These are phyloP conservation scores for Pyrocephalus nanus DNA, from an alignment of 2,797 vertebrate genomes.

Conservation along the genomic window DNA sequence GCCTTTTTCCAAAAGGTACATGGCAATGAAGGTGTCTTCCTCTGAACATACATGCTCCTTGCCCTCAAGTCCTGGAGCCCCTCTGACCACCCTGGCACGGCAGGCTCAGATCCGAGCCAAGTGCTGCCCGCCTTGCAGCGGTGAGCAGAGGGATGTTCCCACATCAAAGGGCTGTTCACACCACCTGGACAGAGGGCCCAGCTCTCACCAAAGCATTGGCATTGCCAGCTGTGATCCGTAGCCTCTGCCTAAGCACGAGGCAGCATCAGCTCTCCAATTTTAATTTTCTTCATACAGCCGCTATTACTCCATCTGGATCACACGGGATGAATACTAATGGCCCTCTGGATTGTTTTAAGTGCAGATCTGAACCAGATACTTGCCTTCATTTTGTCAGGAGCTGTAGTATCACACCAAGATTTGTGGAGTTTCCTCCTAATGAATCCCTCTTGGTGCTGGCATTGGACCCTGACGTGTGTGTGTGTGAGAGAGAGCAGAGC, in stretches of 20 bases:
- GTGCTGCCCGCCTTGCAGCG: fast-evolving
- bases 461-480: not conserved
- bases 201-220: fast-evolving
- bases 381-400: conserved; percentile 78
- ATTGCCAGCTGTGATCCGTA: not conserved
- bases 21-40: too few relatives aligned
- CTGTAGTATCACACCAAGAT: conserved; percentile 69
- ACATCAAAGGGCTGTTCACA: not conserved
- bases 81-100: fast-evolving
- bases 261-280: conserved; percentile 36
- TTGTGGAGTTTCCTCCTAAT: conserved; percentile 62
- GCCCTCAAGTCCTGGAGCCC: fast-evolving
- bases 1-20: not conserved
- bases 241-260: not conserved
- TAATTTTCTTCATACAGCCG: conserved; percentile 74
- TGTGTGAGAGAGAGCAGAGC: not conserved
- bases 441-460: conserved; percentile 24
- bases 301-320: conserved; percentile 55
- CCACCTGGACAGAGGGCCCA: not conserved
- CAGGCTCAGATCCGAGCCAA: fast-evolving
- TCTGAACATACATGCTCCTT: fast-evolving
- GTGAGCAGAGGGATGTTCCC: not conserved
- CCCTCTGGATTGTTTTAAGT: conserved; percentile 76
- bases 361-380: conserved; percentile 76
- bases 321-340: conserved; percentile 74